Evolutionary conservation across 37 sponge, comb jelly and placozoan species (phyloP).

Genomic region (Agelas oroides): DNA sequence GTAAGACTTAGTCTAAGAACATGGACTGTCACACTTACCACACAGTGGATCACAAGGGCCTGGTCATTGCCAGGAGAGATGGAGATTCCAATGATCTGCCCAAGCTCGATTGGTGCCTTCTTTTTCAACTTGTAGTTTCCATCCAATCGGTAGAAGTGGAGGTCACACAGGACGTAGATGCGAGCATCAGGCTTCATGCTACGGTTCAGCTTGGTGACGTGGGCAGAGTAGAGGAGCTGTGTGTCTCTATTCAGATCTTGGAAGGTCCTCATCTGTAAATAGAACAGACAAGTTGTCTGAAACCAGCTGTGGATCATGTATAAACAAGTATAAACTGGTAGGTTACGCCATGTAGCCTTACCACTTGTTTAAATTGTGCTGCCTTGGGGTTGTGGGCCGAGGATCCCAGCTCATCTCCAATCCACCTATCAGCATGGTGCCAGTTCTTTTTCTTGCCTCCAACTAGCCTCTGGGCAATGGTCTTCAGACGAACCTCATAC

Average conservation of each 20-base stretch:
- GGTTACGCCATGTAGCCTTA: neutral
- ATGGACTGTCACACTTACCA: constrained; percentile 12
- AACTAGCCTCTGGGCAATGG: constrained; percentile 25
- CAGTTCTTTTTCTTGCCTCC: constrained; percentile 49
- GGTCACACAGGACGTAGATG: constrained; percentile 67
- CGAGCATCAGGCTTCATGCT: constrained; percentile 41
- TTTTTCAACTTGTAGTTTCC: constrained; percentile 48
- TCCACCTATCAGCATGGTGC: constrained; percentile 47
- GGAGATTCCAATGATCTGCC: constrained; percentile 41
- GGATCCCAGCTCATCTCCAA: constrained; percentile 56
- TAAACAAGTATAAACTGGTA: no score
- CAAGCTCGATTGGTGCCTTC: constrained; percentile 53
- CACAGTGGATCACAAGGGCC: constrained; percentile 70
- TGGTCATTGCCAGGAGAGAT: constrained; percentile 56
- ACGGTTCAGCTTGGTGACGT: constrained; percentile 67
- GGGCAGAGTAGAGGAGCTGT: constrained; percentile 55
- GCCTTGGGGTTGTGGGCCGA: constrained; percentile 34
- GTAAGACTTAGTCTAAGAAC: no score
- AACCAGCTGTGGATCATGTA: no score
- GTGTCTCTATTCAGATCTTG: constrained; percentile 49
- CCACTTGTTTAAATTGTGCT: constrained; percentile 30
- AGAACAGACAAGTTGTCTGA: no score
- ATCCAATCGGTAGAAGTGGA: constrained; percentile 68
- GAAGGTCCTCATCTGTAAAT: constrained; percentile 56
- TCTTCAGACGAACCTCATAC: constrained; percentile 66